phyloP scores from a whole-genome alignment of 2,113 vertebrate species.

The Brienomyrus brachyistius region DNA sequence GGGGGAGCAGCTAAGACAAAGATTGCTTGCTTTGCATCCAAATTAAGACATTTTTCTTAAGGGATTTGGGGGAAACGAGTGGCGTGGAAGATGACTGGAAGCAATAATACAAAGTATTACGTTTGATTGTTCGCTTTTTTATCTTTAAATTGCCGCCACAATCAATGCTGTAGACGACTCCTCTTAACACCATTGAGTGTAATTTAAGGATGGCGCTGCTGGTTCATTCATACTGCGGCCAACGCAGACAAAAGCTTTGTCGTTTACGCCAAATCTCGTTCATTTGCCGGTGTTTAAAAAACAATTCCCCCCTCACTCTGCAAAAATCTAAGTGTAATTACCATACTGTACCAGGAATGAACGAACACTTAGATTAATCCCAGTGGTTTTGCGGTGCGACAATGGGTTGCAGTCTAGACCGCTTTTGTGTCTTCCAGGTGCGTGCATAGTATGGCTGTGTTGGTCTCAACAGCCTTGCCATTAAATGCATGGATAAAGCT shows the following conservation, averaged over 20 bases:
- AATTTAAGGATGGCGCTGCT: neutral
- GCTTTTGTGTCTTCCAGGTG: neutral
- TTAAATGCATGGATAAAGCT: neutral
- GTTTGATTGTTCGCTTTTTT: neutral
- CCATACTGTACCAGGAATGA: neutral
- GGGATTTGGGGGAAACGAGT: neutral
- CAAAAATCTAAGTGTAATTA: neutral
- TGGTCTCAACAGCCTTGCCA: neutral
- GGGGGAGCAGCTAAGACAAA: neutral
- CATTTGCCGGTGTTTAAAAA: neutral
- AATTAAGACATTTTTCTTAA: neutral
- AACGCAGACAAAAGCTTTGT: neutral
- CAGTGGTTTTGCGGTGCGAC: neutral
- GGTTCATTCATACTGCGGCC: neutral
- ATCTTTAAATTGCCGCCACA: neutral
- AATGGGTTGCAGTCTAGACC: conserved; percentile 5
- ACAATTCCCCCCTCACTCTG: neutral
- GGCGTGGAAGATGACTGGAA: neutral
- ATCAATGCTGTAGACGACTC: neutral
- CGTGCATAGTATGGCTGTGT: neutral
- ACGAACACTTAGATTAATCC: neutral
- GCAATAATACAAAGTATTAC: neutral
- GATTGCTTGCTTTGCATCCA: neutral
- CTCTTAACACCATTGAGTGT: neutral
- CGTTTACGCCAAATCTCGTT: neutral